A percentile compares a stretch with the other conserved stretches of the same genome.
Conservation (phyloP, 30 jellyfish, hydroid and myxozoan species). For the Haliclystus octoradiatus region DNA sequence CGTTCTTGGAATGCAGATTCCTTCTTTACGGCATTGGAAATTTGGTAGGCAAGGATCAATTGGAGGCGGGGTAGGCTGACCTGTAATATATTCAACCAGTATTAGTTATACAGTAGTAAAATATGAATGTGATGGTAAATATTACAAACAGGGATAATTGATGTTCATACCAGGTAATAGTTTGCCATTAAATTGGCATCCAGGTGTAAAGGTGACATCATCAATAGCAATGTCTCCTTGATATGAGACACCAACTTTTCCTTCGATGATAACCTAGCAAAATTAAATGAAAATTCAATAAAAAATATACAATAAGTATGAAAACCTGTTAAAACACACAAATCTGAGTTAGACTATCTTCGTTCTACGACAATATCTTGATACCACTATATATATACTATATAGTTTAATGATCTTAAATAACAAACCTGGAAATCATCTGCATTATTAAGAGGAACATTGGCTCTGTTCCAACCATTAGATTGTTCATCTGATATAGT, state of each 20-base stretch:
- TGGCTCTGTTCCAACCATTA: slow-evolving; percentile 65
- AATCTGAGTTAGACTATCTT: too few species aligned
- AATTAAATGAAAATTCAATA: not conserved
- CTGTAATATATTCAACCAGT: slow-evolving; percentile 23
- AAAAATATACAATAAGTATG: not conserved
- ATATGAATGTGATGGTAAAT: too few species aligned
- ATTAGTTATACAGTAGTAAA: not conserved
- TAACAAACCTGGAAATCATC: slow-evolving; percentile 91
- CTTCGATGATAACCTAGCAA: slow-evolving; percentile 61
- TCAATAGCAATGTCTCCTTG: slow-evolving; percentile 88
- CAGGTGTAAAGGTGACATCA: slow-evolving; percentile 77
- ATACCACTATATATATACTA: too few species aligned
- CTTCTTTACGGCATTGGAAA: slow-evolving; percentile 72
- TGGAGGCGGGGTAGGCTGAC: slow-evolving; percentile 98
- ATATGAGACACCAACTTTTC: slow-evolving; percentile 67
- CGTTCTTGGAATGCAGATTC: slow-evolving; percentile 67
- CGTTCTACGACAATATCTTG: too few species aligned
- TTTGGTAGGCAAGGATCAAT: slow-evolving; percentile 89
- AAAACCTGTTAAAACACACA: not conserved
- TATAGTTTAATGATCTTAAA: too few species aligned
- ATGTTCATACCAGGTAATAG: slow-evolving; percentile 62
- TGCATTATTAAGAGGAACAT: slow-evolving; percentile 31
- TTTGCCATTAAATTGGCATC: slow-evolving; percentile 76
- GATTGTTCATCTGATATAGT: slow-evolving; percentile 66
- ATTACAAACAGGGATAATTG: not conserved